Evolutionary conservation across 1,140 invertebrate genomes (phyloP).

Genomic region (Acromyrmex echinatior): DNA sequence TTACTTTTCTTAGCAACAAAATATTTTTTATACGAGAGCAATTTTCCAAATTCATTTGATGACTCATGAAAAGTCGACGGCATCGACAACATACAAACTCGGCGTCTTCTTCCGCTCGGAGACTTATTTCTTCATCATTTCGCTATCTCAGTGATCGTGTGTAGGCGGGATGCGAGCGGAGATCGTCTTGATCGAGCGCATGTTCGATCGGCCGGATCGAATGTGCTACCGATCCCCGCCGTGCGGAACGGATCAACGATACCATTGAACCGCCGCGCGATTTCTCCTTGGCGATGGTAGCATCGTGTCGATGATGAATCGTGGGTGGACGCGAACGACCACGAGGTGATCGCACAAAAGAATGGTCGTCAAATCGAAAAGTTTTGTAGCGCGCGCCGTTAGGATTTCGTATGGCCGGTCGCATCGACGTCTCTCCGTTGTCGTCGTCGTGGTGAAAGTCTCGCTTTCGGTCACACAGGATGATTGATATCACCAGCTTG

Average conservation of each 20-base stretch:
- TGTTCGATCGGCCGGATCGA: slow-evolving; percentile 51
- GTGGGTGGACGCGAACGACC: slow-evolving; percentile 46
- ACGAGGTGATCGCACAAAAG: slow-evolving; percentile 47
- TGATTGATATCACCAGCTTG: slow-evolving; percentile 74
- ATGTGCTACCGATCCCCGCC: slow-evolving; percentile 56
- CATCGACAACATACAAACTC: not conserved
- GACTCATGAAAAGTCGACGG: not conserved
- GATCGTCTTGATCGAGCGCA: slow-evolving; percentile 56
- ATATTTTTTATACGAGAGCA: not conserved
- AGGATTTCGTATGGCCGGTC: slow-evolving; percentile 20
- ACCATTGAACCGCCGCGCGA: slow-evolving; percentile 41
- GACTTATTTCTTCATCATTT: slow-evolving; percentile 54
- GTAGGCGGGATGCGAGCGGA: slow-evolving; percentile 66
- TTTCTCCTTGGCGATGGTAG: slow-evolving; percentile 60
- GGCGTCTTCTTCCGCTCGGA: slow-evolving; percentile 28
- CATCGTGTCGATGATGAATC: slow-evolving; percentile 48
- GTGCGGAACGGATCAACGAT: slow-evolving; percentile 60
- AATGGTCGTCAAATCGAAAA: slow-evolving; percentile 19
- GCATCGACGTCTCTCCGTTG: slow-evolving; percentile 49
- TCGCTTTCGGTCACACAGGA: slow-evolving; percentile 63
- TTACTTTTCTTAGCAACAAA: not conserved
- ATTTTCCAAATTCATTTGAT: not conserved
- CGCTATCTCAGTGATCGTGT: slow-evolving; percentile 43
- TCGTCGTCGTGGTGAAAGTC: slow-evolving; percentile 72
- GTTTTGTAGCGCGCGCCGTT: slow-evolving; percentile 13